Base-by-base conservation (phyloP, 2,797 vertebrate genomes). In the Phylloscopus collybita region DNA sequence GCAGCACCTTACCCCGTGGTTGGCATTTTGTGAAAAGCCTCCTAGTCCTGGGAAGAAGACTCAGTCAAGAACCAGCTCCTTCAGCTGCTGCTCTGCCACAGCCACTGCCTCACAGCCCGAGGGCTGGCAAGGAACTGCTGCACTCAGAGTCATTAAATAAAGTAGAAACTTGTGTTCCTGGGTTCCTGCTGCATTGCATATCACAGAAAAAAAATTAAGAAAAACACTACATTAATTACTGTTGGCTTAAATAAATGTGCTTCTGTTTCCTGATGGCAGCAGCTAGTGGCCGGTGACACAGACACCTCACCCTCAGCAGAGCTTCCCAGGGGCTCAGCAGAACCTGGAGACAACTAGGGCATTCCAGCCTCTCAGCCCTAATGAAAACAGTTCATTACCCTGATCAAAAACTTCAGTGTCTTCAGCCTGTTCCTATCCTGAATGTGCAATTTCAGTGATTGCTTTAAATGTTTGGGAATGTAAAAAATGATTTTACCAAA, bases 71-170 rank as follows among this genome's bases (percentile, higher is more conserved):
- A 34, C 9, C n/a, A 47, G 40, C 64, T 74, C 44, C 50, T 34
- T 34, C 23, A 40, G 32, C 75, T 45, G 34, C 62, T 70, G 42
- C 40, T 53, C 40, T 59, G 50, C 0, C 3, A 5, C 75, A 62
- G 78, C 20, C 11, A 1, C 30, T 25, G 74, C 26, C 4, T 3
- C 1, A 0, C 47, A 72, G 70, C 74, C 74, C 2, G 0, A 1
- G 19, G 65, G 21, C 69, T 38, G 80, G 38, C 42, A 76, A 76
- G 64, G 59, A 87, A 4, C 44, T 36, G 40, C 32, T 89, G 80
- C 45, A 2, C 29, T 47, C 59, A 8, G 21, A 62, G 65, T 32
- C 56, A 29, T 82, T 78, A 54, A 72, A 76, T 44, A 70, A 84
- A 92, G 73, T 9, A 45, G 64, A 91, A 91, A 40, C 44, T 51